Evolutionary conservation across 2,797 vertebrate genomes (phyloP), one percentile per base, ranked within the genome.

Genomic region (Phataginus tetradactyla): DNA sequence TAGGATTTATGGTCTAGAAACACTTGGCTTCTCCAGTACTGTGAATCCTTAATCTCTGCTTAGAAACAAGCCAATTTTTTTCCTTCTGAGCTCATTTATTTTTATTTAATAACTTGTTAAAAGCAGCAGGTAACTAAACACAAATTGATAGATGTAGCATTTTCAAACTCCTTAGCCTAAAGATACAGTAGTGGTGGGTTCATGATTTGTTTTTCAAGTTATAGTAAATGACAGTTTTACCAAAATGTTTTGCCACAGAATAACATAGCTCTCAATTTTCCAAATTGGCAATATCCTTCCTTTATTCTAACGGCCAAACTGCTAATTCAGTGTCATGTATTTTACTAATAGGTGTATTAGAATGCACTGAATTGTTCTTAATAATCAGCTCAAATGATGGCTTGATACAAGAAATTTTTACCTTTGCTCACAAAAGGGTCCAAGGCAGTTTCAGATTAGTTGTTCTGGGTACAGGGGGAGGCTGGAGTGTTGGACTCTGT

Each of bases 61-160:
- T 86, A 51, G 68, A 64, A 66, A 86, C 55, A 57, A 80, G 53
- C 18, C 17, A 9, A 25, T 59, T 17, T 79, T 71, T 75, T 68
- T 51, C 53, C 23, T 39, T 17, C 39, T 53, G 18, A 75, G 34
- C 4, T 53, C 7, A 61, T 86, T 86, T 68, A 74, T 86, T 85
- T 93, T 90, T 86, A 39, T 74, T 5, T 49, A 86, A 74, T 90
- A 95, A 78, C 34, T 92, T 94, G n/a, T 20, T 86, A 61, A 86
- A 80, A 45, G 18, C 23, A 18, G 0, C 23, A 80, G 64, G 13
- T 15, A 77, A 32, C 37, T 88, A 92, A 81, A 55, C 18, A 45
- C 4, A 68, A 69, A 63, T 25, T 68, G 85, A 55, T 51, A 23
- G 45, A 18, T 75, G 27, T 18, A 87, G 23, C 4, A 5, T 68